A percentile compares a stretch with the other conserved stretches of the same genome.
These are phyloP conservation scores for Himalopsyche japonica DNA, from an alignment of 2,888 invertebrate genomes.

Conservation along the genomic window DNA sequence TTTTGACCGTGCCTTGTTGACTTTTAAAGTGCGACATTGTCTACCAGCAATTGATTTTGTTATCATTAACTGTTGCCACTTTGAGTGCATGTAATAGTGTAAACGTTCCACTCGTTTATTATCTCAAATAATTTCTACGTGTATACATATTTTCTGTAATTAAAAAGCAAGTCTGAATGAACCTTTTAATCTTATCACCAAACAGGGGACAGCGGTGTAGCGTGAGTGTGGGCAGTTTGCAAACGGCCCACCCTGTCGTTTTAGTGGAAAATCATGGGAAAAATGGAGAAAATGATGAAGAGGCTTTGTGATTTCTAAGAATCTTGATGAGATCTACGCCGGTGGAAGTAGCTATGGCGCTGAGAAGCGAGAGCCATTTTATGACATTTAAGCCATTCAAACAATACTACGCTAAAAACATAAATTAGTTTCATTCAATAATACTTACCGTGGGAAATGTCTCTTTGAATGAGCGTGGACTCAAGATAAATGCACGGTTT, in stretches of 20 bases:
- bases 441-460: constrained; percentile 14
- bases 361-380: constrained; percentile 8
- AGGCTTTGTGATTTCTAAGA: constrained; percentile 16
- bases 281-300: constrained; percentile 19
- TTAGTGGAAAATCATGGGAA: constrained; percentile 18
- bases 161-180: neutral
- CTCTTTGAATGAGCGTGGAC: neutral
- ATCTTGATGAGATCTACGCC: neutral
- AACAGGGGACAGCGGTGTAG: neutral
- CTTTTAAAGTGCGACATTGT: too few species aligned
- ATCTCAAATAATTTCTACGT: too few species aligned
- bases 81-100: too few species aligned
- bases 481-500: constrained; percentile 3
- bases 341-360: neutral
- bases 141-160: too few species aligned
- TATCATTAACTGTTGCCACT: too few species aligned
- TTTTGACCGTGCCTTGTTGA: too few species aligned
- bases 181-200: neutral
- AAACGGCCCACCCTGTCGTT: neutral
- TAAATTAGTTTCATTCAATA: constrained; percentile 22
- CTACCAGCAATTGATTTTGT: too few species aligned
- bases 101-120: too few species aligned
- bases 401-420: constrained; percentile 28
- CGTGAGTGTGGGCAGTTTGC: neutral
- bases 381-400: neutral